Evolutionary conservation across 2,888 invertebrate genomes (phyloP), one percentile per base, ranked within the genome.

Genomic region (Agapostemon virescens): DNA sequence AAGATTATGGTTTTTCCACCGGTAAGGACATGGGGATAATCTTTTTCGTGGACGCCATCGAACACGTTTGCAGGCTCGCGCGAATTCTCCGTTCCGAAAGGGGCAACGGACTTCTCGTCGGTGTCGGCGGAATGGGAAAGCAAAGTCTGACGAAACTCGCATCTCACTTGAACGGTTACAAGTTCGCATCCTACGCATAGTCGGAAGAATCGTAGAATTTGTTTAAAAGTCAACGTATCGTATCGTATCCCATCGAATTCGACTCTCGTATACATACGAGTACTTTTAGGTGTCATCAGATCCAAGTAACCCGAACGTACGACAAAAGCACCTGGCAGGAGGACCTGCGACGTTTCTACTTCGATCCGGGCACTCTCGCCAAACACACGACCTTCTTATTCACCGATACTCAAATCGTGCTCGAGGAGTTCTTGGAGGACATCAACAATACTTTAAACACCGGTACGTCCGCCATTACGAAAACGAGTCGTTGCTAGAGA

Each of bases 391-490:
- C 97, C 0, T 98, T 98, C 90, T 94, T 98, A 0, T 96, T 98
- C 91, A 97, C 97, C 4, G 98, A 98, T 90, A 97, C 97, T 0
- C 98, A 98, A 93, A 98, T 98, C 86, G 96, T 97, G 0, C 95
- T 96, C 78, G 98, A 98, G 90, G 98, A 97, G 90, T 98, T 98
- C 91, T 93, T 98, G 0, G 98, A 98, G 91, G 98, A 98, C 88
- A 96, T 98, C 69, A 98, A 98, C 91, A 98, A 98, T 89, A 96
- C 98, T 90, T 94, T 98, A 0, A 98, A 98, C 92, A 97, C 98
- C 15, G 98, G 97, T 94, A 89, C 52, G 26, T 42, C 9, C 13
- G 2, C 23, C 45, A 7, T 26, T n/a, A 9, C 9, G 20, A 0
- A 49, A 20, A 20, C 45, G 23, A 55, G 0, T 55, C 11, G 23